Conservation (phyloP, 2,113 vertebrate genomes). For the Bos javanicus region DNA sequence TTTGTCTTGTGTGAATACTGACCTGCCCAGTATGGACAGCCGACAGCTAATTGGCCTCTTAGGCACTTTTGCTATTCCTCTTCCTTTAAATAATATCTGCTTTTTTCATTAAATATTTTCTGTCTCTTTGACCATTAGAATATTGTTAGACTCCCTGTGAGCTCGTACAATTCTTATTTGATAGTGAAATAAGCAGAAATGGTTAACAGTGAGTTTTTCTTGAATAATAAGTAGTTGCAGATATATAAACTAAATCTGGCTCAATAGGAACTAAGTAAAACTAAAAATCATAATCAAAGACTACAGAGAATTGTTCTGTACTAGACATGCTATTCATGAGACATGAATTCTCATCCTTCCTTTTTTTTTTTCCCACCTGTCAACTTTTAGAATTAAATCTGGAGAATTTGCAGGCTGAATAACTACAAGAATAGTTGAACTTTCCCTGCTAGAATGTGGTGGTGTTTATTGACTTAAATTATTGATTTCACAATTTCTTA, state of each 20-base stretch:
- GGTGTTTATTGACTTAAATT: neutral
- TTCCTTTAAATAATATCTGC: neutral
- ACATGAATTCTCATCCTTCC: neutral
- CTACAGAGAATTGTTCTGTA: neutral
- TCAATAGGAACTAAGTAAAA: neutral
- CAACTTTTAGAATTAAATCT: conserved; percentile 21
- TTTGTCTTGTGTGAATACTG: neutral
- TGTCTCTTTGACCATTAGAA: neutral
- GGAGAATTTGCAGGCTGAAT: neutral
- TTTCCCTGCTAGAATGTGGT: neutral
- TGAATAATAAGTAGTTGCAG: neutral
- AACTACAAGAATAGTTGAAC: neutral
- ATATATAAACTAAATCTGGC: neutral
- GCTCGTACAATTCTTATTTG: neutral
- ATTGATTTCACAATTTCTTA: neutral
- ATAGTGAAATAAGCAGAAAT: conserved; percentile 1
- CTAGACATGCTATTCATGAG: neutral
- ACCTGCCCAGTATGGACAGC: neutral
- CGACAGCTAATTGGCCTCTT: neutral
- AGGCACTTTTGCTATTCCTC: neutral
- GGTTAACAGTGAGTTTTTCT: neutral
- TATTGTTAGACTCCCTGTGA: neutral
- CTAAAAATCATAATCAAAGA: neutral
- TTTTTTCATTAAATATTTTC: neutral
- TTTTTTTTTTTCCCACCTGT: neutral